Conservation (phyloP, 1,140 invertebrate species). For the Hyposmocoma kahamanoa region DNA sequence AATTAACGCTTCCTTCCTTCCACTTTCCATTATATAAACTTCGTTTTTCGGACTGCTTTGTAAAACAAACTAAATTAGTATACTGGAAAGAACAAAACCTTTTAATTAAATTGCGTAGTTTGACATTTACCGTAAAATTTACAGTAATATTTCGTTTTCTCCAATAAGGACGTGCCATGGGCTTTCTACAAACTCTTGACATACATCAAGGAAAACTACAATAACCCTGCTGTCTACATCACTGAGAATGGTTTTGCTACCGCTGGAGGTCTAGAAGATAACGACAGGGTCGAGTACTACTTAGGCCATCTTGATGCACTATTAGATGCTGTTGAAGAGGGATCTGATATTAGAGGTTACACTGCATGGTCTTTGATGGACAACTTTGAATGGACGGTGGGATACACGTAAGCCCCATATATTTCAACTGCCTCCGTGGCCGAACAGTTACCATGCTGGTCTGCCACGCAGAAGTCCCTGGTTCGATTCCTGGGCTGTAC, state of each 20-base stretch:
- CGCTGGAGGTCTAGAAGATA: conserved; percentile 70
- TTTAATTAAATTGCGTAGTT: no score
- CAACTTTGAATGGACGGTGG: conserved; percentile 82
- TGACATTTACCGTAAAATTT: no score
- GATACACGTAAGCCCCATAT: conserved; percentile 71
- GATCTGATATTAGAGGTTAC: conserved; percentile 80
- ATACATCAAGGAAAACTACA: conserved; percentile 18
- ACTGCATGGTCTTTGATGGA: conserved; percentile 83
- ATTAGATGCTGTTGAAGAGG: conserved; percentile 79
- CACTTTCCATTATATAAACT: no score
- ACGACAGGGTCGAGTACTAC: conserved; percentile 68
- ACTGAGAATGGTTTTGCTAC: conserved; percentile 38
- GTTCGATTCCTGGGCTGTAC: no score
- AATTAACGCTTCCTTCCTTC: no score
- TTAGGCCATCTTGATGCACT: conserved; percentile 75
- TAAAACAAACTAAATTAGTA: no score
- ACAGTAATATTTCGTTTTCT: no score
- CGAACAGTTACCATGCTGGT: no score
- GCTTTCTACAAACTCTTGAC: conserved; percentile 23
- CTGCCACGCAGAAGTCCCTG: no score
- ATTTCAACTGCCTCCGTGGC: no score
- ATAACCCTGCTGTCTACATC: conserved; percentile 22
- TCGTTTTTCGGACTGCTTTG: no score
- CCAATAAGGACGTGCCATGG: conserved; percentile 21
- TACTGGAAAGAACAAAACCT: no score